Percentiles rank a stretch among this genome's conserved stretches.
Evolutionary conservation across 2,888 invertebrate genomes (phyloP).

Genomic region (Drosophila histrio): DNA sequence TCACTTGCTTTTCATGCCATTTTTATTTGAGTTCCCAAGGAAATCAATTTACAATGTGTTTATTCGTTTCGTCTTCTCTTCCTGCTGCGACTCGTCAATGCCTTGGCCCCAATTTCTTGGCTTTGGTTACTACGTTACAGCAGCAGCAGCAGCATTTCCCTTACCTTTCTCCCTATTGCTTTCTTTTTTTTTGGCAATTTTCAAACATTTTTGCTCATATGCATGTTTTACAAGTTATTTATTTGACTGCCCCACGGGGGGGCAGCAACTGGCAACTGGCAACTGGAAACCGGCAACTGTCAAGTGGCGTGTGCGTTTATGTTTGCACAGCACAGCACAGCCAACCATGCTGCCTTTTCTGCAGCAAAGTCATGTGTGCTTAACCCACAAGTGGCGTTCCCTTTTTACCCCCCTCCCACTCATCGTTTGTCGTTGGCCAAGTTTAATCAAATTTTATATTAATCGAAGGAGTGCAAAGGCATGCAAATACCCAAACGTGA

Average conservation of each 20-base stretch:
- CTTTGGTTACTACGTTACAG: slow-evolving; percentile 68
- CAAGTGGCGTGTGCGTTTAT: slow-evolving; percentile 58
- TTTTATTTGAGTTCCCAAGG: slow-evolving; percentile 81
- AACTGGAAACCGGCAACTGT: slow-evolving; percentile 30
- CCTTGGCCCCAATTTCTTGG: slow-evolving; percentile 48
- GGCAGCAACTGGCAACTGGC: slow-evolving; percentile 16
- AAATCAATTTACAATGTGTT: slow-evolving; percentile 79
- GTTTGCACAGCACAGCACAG: slow-evolving; percentile 49
- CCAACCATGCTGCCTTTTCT: slow-evolving; percentile 38
- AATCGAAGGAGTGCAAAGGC: slow-evolving; percentile 78
- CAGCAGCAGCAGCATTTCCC: neutral
- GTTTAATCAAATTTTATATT: slow-evolving; percentile 79
- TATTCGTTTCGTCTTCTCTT: slow-evolving; percentile 75
- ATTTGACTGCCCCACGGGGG: slow-evolving; percentile 66
- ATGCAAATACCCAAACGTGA: slow-evolving; percentile 74
- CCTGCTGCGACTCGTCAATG: slow-evolving; percentile 45
- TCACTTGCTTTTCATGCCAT: slow-evolving; percentile 79
- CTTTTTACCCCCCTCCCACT: neutral
- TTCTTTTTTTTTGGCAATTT: slow-evolving; percentile 62
- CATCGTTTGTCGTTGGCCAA: slow-evolving; percentile 62
- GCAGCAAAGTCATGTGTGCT: slow-evolving; percentile 67
- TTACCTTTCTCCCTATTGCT: neutral
- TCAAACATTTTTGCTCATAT: slow-evolving; percentile 80
- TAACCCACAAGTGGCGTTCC: slow-evolving; percentile 65
- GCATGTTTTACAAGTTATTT: slow-evolving; percentile 81